Evolutionary conservation across 2,888 invertebrate genomes (phyloP), one percentile per base, ranked within the genome.

Genomic region (Blastobasis lacticolella): DNA sequence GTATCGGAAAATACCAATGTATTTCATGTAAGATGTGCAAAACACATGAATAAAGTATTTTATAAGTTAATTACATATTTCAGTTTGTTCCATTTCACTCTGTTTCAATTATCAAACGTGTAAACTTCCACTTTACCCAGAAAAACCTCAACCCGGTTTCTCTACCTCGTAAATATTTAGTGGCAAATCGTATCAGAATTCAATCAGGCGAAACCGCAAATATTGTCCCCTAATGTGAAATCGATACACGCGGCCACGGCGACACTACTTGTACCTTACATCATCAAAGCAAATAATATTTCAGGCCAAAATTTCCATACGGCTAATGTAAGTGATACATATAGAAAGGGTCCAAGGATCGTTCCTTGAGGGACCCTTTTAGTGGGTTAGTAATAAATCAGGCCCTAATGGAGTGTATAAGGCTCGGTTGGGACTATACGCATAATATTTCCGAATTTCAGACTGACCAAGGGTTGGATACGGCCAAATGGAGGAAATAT

Each of bases 321-420:
- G 72, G 70, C 78, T 81, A 81, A 82, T 83, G 77, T 76, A 79
- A 73, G 72, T 77, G 73, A 80, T 81, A 77, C 69, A 73, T 75
- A 75, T 69, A 76, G 69, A 66, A 71, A 73, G 71, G 81, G 81
- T 62, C 77, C 74, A 63, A 78, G 74, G 71, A 76, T 69, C 67
- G 76, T 66, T 78, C 78, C 81, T 81, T 79, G 78, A 62, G 77
- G 74, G 78, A 85, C 82, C 81, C 85, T 85, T 85, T 85, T 85
- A 84, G 81, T 76, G 74, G 73, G 68, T 61, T 38, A 69, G 78
- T 72, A 70, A 86, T 86, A 86, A 85, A 86, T 86, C 85, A 86
- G 79, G 63, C 63, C 77, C 67, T 85, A 86, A 86, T 85, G 85
- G 84, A 81, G 77, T 81, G 75, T 76, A 73, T 74, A 73, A 79